These are phyloP conservation scores for Cynocephalus volans DNA, from an alignment of 2,113 vertebrate genomes.

Conservation along the genomic window DNA sequence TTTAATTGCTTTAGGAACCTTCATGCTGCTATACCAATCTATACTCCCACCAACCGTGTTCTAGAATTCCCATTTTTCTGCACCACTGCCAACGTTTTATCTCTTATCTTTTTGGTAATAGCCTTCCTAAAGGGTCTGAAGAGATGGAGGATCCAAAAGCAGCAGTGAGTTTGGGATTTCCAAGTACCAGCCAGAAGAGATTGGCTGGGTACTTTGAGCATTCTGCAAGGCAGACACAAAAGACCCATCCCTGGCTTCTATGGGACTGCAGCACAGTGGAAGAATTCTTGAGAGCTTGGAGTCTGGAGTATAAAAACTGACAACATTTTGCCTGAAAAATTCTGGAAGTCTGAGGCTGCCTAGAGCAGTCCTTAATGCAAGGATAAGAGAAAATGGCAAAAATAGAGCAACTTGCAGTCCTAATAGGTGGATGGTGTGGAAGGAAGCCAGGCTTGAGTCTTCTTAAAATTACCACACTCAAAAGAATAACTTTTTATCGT, in stretches of 20 bases:
- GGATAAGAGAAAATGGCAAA: background rate
- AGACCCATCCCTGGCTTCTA: background rate
- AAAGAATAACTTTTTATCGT: background rate
- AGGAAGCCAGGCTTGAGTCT: background rate
- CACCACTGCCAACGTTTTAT: background rate
- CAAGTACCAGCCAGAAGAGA: background rate
- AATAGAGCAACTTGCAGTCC: rapidly evolving
- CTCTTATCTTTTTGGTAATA: background rate
- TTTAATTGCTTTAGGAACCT: background rate
- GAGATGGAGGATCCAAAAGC: background rate
- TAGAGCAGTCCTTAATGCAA: background rate
- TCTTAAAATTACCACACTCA: background rate
- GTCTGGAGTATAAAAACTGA: background rate
- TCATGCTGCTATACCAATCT: too few species aligned
- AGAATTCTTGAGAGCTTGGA: background rate
- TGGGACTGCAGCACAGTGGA: background rate
- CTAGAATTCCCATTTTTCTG: background rate
- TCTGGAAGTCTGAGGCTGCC: background rate
- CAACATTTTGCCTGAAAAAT: background rate
- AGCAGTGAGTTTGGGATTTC: background rate
- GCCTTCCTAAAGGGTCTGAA: background rate
- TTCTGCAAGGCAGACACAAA: background rate
- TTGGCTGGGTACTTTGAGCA: rapidly evolving
- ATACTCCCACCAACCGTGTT: background rate
- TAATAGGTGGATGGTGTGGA: background rate